Percentiles rank a stretch among this genome's conserved stretches.
These are phyloP conservation scores for Muschampia plurimacula DNA, from an alignment of 2,888 invertebrate species.

Conservation along the genomic window DNA sequence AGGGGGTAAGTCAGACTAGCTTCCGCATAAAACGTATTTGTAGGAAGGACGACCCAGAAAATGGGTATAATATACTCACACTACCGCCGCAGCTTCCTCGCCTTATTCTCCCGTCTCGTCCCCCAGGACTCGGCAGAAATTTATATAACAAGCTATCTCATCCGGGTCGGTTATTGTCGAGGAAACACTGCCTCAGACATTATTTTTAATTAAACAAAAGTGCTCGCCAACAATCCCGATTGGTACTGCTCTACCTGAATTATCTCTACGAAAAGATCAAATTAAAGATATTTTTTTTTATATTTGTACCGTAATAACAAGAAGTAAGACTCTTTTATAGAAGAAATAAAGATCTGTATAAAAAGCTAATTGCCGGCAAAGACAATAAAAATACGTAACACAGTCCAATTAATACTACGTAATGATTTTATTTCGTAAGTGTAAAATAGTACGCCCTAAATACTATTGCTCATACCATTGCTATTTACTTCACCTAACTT, in stretches of 20 bases:
- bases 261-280: background rate
- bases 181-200: slow-evolving; percentile 79
- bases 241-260: slow-evolving; percentile 21
- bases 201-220: slow-evolving; percentile 84
- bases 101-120: slow-evolving; percentile 79
- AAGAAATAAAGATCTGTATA: background rate
- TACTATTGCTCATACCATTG: slow-evolving; percentile 21
- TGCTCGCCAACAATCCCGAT: slow-evolving; percentile 59
- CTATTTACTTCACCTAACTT: slow-evolving; percentile 17
- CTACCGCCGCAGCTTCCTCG: slow-evolving; percentile 77
- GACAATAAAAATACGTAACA: background rate
- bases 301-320: background rate
- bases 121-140: slow-evolving; percentile 83
- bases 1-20: slow-evolving; percentile 67
- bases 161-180: slow-evolving; percentile 80
- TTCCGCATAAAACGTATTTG: slow-evolving; percentile 86
- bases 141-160: slow-evolving; percentile 85
- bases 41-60: slow-evolving; percentile 86
- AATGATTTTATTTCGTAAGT: too few relatives aligned
- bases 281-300: background rate
- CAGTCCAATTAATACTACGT: background rate
- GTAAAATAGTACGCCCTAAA: background rate
- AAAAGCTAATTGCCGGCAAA: background rate
- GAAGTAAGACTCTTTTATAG: background rate
- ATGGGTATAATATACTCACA: slow-evolving; percentile 86